Base-by-base conservation (phyloP, 2,888 invertebrate genomes). In the Troilus luridus region DNA sequence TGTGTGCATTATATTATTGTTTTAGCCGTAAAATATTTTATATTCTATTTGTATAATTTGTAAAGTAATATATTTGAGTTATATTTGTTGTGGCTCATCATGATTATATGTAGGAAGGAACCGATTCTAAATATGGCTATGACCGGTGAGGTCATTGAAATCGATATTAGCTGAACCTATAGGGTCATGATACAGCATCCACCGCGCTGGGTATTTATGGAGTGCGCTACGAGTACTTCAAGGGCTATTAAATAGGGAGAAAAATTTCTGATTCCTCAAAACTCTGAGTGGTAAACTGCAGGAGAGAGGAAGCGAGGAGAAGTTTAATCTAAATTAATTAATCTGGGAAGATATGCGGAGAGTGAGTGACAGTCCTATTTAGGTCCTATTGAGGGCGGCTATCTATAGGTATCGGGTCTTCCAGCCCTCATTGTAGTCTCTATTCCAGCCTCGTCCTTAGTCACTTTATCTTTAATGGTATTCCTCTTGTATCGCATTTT, bases 241-340 rank as follows among this genome's bases (percentile, higher is more conserved):
- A 67, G 5, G 3, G 14, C 24, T 12, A 0, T 6, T 12, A 24
- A 67, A 24, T 24, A 3, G 7, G 12, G 10, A 24, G 5, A 64
- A 67, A 24, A 67, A 67, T 10, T n/a, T 12, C 24, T 24, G 12
- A 24, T 67, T 7, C 14, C 67, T 67, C 3, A 12, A 67, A 67
- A 10, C 64, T 14, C 27, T 41, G 17, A 41, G 72, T 27, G 27
- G 41, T 7, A 77, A 72, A 24, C 12, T 27, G 12, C 1, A 1
- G 5, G 2, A 41, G 72, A 17, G 41, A 41, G 41, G 41, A 19
- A 77, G 72, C 27, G 8, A 41, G 9, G 72, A 77, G 72, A 77
- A 77, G 72, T 77, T 77, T 77, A 77, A 77, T 77, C 72, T 77
- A 77, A 77, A 77, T 77, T 77, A 77, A 77, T 77, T 77, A 77